These are phyloP conservation scores for Pachycephus smyrnensis DNA, from an alignment of 2,888 invertebrate species.

Conservation along the genomic window DNA sequence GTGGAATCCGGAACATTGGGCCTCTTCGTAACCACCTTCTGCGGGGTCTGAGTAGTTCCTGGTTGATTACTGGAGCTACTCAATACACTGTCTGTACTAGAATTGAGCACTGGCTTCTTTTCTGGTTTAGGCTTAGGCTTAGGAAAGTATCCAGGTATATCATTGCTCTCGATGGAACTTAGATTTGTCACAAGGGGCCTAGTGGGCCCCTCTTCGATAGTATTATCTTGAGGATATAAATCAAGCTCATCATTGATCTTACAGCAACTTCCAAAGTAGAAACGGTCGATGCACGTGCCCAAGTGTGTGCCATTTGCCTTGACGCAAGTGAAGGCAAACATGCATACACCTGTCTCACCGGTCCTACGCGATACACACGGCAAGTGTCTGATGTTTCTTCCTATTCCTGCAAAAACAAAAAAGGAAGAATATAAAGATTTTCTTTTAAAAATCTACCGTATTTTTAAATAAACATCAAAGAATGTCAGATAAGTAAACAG, in stretches of 20 bases:
- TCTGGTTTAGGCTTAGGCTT: slow-evolving; percentile 52
- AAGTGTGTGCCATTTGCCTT: slow-evolving; percentile 92
- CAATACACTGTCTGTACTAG: not conserved
- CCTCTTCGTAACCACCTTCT: slow-evolving; percentile 41
- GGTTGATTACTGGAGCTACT: not conserved
- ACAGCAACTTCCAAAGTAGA: slow-evolving; percentile 94
- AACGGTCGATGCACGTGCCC: slow-evolving; percentile 92
- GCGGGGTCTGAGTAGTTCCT: slow-evolving; percentile 57
- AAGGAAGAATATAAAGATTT: slow-evolving; percentile 27
- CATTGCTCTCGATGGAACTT: slow-evolving; percentile 57
- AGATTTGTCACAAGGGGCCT: slow-evolving; percentile 53
- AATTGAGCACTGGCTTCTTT: slow-evolving; percentile 30
- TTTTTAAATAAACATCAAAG: not conserved
- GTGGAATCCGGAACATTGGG: slow-evolving; percentile 27
- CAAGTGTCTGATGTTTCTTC: slow-evolving; percentile 89
- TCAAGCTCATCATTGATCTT: slow-evolving; percentile 75
- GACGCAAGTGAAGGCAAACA: slow-evolving; percentile 94
- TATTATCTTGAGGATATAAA: slow-evolving; percentile 71
- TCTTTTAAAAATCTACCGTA: not conserved
- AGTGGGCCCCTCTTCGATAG: slow-evolving; percentile 71
- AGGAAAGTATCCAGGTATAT: slow-evolving; percentile 57
- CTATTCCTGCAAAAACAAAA: slow-evolving; percentile 76
- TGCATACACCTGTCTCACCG: slow-evolving; percentile 86
- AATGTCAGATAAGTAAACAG: not conserved
- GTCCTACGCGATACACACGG: slow-evolving; percentile 87